Evolutionary conservation across 1,140 invertebrate genomes (phyloP), one percentile per base, ranked within the genome.

Genomic region (Anoplophora glabripennis): DNA sequence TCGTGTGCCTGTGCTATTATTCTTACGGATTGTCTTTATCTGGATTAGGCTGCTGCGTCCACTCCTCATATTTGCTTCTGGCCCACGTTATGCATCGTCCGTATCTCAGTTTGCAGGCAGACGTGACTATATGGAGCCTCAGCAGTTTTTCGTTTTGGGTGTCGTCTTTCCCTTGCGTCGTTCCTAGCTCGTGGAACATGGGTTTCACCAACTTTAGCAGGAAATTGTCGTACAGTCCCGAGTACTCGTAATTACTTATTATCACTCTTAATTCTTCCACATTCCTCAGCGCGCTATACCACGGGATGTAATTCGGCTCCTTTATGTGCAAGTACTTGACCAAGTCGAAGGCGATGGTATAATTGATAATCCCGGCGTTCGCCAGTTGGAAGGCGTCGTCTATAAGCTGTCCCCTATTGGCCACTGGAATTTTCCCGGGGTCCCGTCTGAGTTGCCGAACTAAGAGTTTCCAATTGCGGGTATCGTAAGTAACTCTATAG

Each of bases 331-430:
- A 76, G 71, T 87, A 89, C 28, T 78, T 79, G 11, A 84, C 82
- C 3, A 87, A 72, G 4, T 80, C 76, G 10, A 90, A 77, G 0
- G 87, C 82, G 7, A 82, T 74, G 17, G 74, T 77, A 64, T 86
- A 86, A 65, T 80, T 77, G n/a, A 86, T 56, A 11, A 80, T 65
- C 0, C 82, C 82, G 12, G 80, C 77, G 33, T 80, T 75, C 0
- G 79, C 77, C 21, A 83, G 68, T 35, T 75, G 76, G 17, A 83
- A 78, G 3, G 80, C 75, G 58, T 84, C 82, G 56, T 83, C 80
- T 10, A 83, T 65, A 2, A 90, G 73, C 64, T 89, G 86, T 0
- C 85, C 87, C 40, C 89, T 80, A 54, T 89, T 89, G 0, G 88
- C 76, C 0, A 83, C 75, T 65, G 87, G 77, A 63, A 89, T 86